Evolutionary conservation across 2,797 vertebrate genomes (phyloP), one percentile per base, ranked within the genome.

Genomic region (Chaenodraco wilsoni): DNA sequence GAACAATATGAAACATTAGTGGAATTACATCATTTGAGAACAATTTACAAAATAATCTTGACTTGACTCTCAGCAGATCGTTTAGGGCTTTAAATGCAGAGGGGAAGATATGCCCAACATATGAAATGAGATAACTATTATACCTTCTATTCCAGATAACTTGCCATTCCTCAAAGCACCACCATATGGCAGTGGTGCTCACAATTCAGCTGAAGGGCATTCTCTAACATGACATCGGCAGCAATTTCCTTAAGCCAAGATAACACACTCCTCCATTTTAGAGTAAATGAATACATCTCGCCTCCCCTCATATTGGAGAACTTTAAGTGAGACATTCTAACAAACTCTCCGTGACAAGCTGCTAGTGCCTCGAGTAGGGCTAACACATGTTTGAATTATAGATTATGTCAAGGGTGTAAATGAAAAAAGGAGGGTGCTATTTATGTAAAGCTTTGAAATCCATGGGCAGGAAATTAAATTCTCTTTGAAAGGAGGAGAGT

Each of bases 401-500:
- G 90, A 90, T 93, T 90, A 87, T 89, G 89, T 91, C 90, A 91
- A 87, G 85, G 79, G 76, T 73, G 77, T 81, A 89, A 89, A 92
- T 87, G 78, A 84, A 85, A 78, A 84, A 69, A 76, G 74, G 82
- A 80, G 80, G 77, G 58, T 16, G 49, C 74, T 86, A 76, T 89
- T 93, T 90, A 87, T 90, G 89, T 80, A 87, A 89, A 81, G 88
- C 89, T 92, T 92, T 91, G 83, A 92, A 93, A 91, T 88, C 78
- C 87, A 79, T 61, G 68, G 76, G 76, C 89, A 93, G 92, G 89
- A 92, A 93, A 93, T 93, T 89, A 90, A 86, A 93, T 92, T 91
- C 76, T 71, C 84, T 87, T 87, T 91, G 88, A 93, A 83, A 84
- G 74, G 58, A 79, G 78, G 63, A 56, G 85, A 84, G 77, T 69